These are phyloP conservation scores for Rynchops niger DNA, from an alignment of 2,113 vertebrate genomes.

Conservation along the genomic window DNA sequence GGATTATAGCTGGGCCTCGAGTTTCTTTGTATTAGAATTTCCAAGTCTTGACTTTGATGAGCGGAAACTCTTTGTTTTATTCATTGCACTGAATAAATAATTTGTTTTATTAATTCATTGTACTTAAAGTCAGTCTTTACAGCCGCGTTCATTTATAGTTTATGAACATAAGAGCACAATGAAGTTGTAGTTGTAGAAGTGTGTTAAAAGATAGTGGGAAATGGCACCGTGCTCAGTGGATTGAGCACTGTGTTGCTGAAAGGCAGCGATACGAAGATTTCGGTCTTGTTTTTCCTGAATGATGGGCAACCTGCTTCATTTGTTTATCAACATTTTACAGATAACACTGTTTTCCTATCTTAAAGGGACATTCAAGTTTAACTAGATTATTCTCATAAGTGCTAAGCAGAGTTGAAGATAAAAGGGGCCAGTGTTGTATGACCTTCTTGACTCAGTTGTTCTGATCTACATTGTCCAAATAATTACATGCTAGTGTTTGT, in stretches of 20 bases:
- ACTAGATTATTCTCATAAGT: not conserved
- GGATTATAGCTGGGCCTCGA: not conserved
- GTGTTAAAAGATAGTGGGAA: not conserved
- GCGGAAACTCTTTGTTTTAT: not conserved
- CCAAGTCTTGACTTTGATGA: not conserved
- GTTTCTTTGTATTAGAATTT: not conserved
- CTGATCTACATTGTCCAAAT: not conserved
- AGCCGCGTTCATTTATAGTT: not conserved
- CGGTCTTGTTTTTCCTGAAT: not conserved
- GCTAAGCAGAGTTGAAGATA: not conserved
- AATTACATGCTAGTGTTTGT: not conserved
- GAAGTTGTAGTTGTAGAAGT: not conserved
- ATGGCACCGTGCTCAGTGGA: not conserved
- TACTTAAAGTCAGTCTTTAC: not conserved
- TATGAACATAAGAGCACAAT: not conserved
- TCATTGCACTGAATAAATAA: conserved; percentile 6
- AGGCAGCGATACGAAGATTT: not conserved
- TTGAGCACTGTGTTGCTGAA: not conserved
- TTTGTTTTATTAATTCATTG: not conserved
- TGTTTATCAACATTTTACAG: not conserved
- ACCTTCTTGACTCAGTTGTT: not conserved
- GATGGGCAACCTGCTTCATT: not conserved
- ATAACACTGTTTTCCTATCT: not conserved
- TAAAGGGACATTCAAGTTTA: not conserved
- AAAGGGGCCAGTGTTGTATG: not conserved